Base-by-base conservation (phyloP, 2,113 vertebrate species). In the Glaucomys volans region DNA sequence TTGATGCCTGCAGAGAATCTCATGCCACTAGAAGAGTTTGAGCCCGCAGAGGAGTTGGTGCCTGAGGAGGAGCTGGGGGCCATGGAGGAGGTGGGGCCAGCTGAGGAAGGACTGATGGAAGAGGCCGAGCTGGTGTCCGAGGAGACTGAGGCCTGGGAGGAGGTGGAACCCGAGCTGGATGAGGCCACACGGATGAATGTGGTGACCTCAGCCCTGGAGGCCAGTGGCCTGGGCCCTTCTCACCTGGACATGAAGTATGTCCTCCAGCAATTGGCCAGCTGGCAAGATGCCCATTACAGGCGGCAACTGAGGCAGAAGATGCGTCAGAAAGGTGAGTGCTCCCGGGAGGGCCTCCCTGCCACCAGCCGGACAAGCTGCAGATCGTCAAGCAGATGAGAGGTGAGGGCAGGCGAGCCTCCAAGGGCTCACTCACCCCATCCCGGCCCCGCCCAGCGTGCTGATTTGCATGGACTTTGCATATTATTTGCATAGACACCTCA, bases 361-460 rank as follows among this genome's bases (percentile, higher is more conserved):
- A 7, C 99, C 99, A 12, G 83, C 99, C 98, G 0, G 99, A 99
- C 95, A 99, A 99, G 44, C 98, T 99, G 96, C 99, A 99, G 98
- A 99, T 99, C 0, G 96, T 99, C 95, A 99, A 99, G 97, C 99
- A 99, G 0, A 97, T 99, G 98, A 99, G 99, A 99, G 99, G 99
- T 99, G 97, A 98, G 96, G 64, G 64, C 44, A n/a, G 66, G 17
- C 59, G 86, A 91, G 98, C 98, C 0, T 98, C 20, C 9, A 1
- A 47, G 50, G 4, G 99, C 99, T 97, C 99, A 97, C 97, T 98
- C 47, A 97, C 98, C 67, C 57, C 28, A 76, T 35, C 16, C 85
- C 4, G 40, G 35, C 42, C 92, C 72, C 6, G 1, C 77, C 52
- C n/a, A 67, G 22, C 97, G 0, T 91, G 69, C 54, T 89, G 40